These are phyloP conservation scores for Aurelia coerulea DNA, from an alignment of 30 jellyfish, hydroid and myxozoan species.

Conservation along the genomic window DNA sequence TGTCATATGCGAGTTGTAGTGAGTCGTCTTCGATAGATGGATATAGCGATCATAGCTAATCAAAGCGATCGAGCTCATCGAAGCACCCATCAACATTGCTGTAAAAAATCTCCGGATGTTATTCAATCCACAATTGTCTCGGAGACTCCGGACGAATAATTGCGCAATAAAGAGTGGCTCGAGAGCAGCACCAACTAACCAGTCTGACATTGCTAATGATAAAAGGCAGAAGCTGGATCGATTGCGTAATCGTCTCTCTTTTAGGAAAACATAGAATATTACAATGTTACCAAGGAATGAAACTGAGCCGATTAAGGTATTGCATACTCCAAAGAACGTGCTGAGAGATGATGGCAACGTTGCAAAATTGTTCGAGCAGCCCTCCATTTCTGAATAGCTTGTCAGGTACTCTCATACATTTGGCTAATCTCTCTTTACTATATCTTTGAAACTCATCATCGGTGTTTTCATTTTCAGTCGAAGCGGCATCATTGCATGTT, in stretches of 20 bases:
- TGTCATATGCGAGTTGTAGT: slow-evolving; percentile 65
- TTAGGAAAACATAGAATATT: slow-evolving; percentile 33
- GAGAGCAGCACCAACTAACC: slow-evolving; percentile 36
- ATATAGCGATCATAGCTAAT: slow-evolving; percentile 78
- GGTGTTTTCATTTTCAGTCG: too few species aligned
- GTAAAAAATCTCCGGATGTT: slow-evolving; percentile 42
- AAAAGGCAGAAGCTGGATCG: slow-evolving; percentile 56
- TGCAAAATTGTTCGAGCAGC: slow-evolving; percentile 37
- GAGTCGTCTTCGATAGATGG: slow-evolving; percentile 60
- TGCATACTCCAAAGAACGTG: slow-evolving; percentile 18
- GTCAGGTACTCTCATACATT: too few species aligned
- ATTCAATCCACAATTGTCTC: slow-evolving; percentile 44
- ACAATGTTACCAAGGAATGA: slow-evolving; percentile 34
- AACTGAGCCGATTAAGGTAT: slow-evolving; percentile 15
- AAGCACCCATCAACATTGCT: slow-evolving; percentile 63
- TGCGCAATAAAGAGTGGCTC: slow-evolving; percentile 63
- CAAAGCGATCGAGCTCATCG: slow-evolving; percentile 75
- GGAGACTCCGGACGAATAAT: slow-evolving; percentile 4
- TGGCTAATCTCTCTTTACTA: too few species aligned
- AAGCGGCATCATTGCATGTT: too few species aligned
- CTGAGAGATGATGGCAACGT: slow-evolving; percentile 8
- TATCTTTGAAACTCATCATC: too few species aligned
- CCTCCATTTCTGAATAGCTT: slow-evolving; percentile 2
- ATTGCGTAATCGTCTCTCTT: slow-evolving; percentile 36
- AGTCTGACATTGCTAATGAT: slow-evolving; percentile 67